Evolutionary conservation across 2,797 vertebrate genomes (phyloP).

Genomic region (Arrhamphus sclerolepis): DNA sequence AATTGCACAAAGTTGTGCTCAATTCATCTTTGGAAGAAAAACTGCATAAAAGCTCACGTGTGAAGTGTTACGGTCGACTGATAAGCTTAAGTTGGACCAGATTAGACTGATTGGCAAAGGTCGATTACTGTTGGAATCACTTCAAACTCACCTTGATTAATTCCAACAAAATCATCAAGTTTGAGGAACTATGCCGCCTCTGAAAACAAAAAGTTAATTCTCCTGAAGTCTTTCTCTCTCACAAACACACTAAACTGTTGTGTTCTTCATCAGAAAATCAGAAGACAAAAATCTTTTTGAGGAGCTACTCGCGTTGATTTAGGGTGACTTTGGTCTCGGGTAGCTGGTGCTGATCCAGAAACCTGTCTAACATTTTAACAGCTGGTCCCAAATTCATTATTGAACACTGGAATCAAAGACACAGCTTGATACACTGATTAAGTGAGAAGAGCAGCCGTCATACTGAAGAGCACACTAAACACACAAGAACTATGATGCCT

Average conservation of each 20-base stretch:
- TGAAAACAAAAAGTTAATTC: conserved; percentile 61
- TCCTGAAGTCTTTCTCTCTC: conserved; percentile 21
- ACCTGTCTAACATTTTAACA: too few species aligned
- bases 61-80: conserved; percentile 42
- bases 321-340: too few species aligned
- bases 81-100: conserved; percentile 62
- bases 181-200: conserved; percentile 36
- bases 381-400: too few species aligned
- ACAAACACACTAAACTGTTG: background rate
- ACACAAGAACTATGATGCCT: too few species aligned
- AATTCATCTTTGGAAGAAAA: conserved; percentile 49
- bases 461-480: too few species aligned
- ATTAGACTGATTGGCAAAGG: conserved; percentile 50
- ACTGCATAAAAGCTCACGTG: conserved; percentile 31
- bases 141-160: conserved; percentile 68
- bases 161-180: conserved; percentile 45
- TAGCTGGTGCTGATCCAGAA: too few species aligned
- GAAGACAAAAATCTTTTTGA: too few species aligned
- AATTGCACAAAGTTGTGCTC: conserved; percentile 51
- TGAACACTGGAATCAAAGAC: too few species aligned
- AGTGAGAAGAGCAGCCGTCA: too few species aligned
- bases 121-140: conserved; percentile 66
- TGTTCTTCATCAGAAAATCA: too few species aligned
- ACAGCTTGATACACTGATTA: too few species aligned
- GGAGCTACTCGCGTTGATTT: too few species aligned